Conservation (phyloP, 2,113 vertebrate species). For the Poeciliopsis retropinna region DNA sequence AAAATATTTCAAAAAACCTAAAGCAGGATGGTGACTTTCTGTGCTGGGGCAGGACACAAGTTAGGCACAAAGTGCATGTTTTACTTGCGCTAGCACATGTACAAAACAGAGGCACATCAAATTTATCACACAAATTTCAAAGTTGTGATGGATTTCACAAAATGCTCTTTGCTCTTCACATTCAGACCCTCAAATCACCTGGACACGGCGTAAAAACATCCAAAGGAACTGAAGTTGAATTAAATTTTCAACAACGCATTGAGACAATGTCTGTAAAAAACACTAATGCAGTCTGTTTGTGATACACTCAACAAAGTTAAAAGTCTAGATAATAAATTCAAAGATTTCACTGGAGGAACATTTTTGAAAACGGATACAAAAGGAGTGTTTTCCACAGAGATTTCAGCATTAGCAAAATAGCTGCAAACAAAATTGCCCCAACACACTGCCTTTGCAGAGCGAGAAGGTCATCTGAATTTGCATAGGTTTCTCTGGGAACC, state of each 20-base stretch:
- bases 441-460: background rate
- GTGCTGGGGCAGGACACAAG: background rate
- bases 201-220: background rate
- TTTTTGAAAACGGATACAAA: background rate
- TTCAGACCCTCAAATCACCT: background rate
- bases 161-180: background rate
- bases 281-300: no score
- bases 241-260: background rate
- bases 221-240: background rate
- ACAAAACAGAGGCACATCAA: background rate
- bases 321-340: background rate
- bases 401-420: background rate
- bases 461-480: conserved; percentile 9
- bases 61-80: background rate
- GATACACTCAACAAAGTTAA: background rate
- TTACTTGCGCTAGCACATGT: background rate
- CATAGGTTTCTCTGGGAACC: conserved; percentile 9
- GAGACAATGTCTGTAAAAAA: background rate
- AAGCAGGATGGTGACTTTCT: background rate
- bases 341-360: background rate
- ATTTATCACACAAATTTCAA: background rate
- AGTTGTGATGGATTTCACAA: background rate
- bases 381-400: background rate
- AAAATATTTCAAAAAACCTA: background rate
- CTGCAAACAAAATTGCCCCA: background rate